Conservation (phyloP, 2,888 invertebrate species). For the Chymomyza fuscimana region DNA sequence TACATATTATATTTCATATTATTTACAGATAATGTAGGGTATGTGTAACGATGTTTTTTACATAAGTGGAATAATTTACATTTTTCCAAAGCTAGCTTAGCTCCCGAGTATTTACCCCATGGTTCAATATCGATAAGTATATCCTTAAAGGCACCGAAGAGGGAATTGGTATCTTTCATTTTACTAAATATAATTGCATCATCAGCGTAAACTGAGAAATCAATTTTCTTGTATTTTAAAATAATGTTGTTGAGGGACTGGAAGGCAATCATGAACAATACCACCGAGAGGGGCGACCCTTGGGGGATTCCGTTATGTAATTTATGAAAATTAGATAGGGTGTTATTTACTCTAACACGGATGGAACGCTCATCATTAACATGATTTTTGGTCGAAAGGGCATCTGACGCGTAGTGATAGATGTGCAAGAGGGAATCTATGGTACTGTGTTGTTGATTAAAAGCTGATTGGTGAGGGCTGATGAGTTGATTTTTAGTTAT, state of each 20-base stretch:
- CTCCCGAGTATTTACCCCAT: too few species aligned
- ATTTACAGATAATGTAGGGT: neutral
- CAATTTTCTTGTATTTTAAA: slow-evolving; percentile 22
- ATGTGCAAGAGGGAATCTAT: too few species aligned
- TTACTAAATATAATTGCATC: neutral
- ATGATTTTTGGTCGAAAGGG: slow-evolving; percentile 26
- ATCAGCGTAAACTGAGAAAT: slow-evolving; percentile 12
- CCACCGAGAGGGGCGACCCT: too few species aligned
- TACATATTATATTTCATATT: slow-evolving; percentile 15
- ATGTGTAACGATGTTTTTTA: too few species aligned
- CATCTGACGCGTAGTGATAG: neutral
- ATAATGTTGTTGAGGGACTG: slow-evolving; percentile 28
- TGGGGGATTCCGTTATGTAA: slow-evolving; percentile 9
- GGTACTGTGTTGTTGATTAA: too few species aligned
- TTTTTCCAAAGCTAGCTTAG: too few species aligned
- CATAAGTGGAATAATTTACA: too few species aligned
- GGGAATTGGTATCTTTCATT: too few species aligned
- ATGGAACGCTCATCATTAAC: slow-evolving; percentile 28
- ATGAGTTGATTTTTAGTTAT: too few species aligned
- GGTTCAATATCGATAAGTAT: too few species aligned
- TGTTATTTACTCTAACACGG: slow-evolving; percentile 28
- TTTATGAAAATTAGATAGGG: slow-evolving; percentile 18
- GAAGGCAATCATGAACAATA: neutral
- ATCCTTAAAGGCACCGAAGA: too few species aligned
- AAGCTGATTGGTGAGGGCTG: too few species aligned